phyloP scores from a whole-genome alignment of 2,797 vertebrate genomes.

The Lacerta agilis region DNA sequence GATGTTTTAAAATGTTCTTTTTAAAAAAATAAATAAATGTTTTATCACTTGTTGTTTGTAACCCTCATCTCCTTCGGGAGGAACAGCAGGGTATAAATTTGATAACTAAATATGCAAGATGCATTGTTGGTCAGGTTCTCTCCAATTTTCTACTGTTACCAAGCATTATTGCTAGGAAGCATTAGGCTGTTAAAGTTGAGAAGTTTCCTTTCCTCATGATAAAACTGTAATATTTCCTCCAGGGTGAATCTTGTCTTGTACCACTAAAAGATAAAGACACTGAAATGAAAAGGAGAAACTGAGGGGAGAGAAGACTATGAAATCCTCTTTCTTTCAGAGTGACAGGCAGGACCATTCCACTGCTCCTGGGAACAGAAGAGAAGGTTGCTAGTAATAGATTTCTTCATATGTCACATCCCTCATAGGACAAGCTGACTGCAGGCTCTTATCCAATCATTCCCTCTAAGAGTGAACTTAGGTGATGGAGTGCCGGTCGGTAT shows the following conservation, averaged over 20 bases:
- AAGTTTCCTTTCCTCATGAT: slow-evolving; percentile 7
- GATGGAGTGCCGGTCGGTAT: background rate
- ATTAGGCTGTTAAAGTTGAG: background rate
- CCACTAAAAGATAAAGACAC: background rate
- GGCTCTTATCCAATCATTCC: background rate
- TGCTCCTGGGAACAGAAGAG: background rate
- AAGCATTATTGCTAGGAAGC: slow-evolving; percentile 23
- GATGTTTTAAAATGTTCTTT: too few relatives aligned
- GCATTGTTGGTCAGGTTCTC: background rate
- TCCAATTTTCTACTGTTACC: background rate
- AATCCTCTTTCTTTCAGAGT: background rate
- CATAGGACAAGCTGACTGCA: background rate
- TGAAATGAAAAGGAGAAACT: background rate
- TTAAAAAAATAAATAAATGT: too few relatives aligned
- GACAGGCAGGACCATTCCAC: background rate
- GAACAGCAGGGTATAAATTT: too few relatives aligned
- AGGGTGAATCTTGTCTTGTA: background rate
- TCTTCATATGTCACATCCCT: background rate
- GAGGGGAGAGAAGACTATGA: background rate
- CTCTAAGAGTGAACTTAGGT: background rate
- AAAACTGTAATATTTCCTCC: background rate
- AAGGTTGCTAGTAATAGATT: background rate
- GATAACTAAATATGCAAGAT: slow-evolving; percentile 3
- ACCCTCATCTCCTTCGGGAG: too few relatives aligned
- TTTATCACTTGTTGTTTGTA: too few relatives aligned